Evolutionary conservation across 2,113 vertebrate species (phyloP).

Genomic region (Cheirogaleus medius): DNA sequence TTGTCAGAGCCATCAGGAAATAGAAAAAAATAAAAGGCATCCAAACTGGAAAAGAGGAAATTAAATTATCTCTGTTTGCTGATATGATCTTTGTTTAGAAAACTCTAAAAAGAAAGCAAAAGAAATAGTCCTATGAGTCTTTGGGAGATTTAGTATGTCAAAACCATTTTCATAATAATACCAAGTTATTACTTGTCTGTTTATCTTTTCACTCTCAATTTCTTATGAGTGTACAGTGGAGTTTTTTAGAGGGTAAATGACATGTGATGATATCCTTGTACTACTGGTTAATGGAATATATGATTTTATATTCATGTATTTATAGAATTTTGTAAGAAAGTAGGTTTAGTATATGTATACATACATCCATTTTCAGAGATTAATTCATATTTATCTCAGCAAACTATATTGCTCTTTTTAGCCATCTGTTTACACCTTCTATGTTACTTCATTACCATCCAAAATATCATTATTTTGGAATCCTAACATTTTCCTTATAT

Average conservation of each 20-base stretch:
- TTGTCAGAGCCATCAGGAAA: no score
- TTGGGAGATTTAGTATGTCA: not conserved
- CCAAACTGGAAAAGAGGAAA: no score
- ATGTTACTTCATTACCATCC: not conserved
- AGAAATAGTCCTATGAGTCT: not conserved
- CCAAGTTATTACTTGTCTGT: not conserved
- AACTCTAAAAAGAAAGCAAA: no score
- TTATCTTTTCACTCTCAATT: not conserved
- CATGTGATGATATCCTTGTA: not conserved
- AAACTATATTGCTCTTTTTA: not conserved
- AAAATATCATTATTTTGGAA: not conserved
- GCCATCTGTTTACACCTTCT: not conserved
- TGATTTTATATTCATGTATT: not conserved
- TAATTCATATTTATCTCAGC: not conserved
- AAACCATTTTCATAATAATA: not conserved
- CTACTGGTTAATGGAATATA: not conserved
- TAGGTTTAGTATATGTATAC: not conserved
- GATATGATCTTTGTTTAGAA: no score
- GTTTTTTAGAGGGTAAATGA: not conserved
- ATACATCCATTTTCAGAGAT: not conserved
- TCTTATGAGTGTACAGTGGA: not conserved
- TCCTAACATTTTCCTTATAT: not conserved
- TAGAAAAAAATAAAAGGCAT: no score
- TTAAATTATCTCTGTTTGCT: no score
- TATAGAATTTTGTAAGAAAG: not conserved